Percentiles rank a stretch among this genome's conserved stretches.
phyloP scores from a whole-genome alignment of 1,140 invertebrate genomes.

The Formica selysi region DNA sequence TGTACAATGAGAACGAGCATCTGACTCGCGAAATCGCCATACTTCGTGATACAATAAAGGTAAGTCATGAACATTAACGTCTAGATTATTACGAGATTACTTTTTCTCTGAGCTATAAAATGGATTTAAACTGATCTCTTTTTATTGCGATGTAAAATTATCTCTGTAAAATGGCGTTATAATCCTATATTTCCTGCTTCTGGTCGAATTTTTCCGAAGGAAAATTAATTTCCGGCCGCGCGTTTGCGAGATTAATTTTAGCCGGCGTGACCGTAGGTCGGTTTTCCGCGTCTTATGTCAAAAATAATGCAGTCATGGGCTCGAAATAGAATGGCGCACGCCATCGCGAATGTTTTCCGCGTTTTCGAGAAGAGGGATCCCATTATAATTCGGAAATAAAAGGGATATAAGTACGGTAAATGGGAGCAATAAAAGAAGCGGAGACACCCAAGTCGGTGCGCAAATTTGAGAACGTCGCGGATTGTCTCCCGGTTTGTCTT shows the following conservation, averaged over 20 bases:
- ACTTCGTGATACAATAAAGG: constrained; percentile 97
- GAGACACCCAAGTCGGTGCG: background rate
- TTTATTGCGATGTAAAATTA: background rate
- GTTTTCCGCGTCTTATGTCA: constrained; percentile 22
- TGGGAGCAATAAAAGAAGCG: constrained; percentile 6
- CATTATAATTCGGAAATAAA: constrained; percentile 68
- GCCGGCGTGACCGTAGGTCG: background rate
- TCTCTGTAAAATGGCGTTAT: background rate
- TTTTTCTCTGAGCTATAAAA: background rate
- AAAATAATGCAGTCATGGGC: constrained; percentile 51
- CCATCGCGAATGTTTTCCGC: constrained; percentile 47
- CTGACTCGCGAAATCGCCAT: constrained; percentile 97
- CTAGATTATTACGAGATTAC: background rate
- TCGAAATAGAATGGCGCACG: constrained; percentile 47
- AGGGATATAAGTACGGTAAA: constrained; percentile 44
- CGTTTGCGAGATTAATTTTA: constrained; percentile 37
- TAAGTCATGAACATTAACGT: constrained; percentile 81
- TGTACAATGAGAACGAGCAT: constrained; percentile 98
- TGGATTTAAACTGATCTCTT: background rate
- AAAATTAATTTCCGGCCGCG: background rate
- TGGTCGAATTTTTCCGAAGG: constrained; percentile 6
- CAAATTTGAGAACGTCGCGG: constrained; percentile 5
- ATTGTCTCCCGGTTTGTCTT: background rate
- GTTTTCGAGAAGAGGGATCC: background rate
- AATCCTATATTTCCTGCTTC: background rate